Evolutionary conservation across 2,888 invertebrate genomes (phyloP), one percentile per base, ranked within the genome.

Genomic region (Caenorhabditis wallacei): DNA sequence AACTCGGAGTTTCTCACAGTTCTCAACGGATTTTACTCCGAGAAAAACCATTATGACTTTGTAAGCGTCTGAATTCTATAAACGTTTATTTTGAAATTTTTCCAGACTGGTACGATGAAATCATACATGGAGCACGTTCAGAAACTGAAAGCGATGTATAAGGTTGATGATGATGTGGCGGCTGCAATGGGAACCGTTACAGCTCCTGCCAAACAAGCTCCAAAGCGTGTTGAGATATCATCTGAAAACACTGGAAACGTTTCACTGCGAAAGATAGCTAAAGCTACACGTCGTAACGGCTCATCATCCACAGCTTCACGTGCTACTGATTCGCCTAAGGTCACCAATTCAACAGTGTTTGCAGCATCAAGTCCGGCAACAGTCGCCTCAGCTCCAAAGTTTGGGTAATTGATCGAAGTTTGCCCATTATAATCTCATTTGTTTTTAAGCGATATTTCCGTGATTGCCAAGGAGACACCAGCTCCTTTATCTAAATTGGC

Each of bases 51-150:
- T 26, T 84, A 80, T 56, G 84, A 84, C 20, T 80, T 84, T 76
- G 84, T 84, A 40, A 80, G 84, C 48, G 54, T 26, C n/a, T 10
- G 30, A 3, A 20, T 30, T 8, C 46, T 61, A 13, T 37, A 8
- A n/a, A n/a, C n/a, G n/a, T n/a, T n/a, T n/a, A n/a, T n/a, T n/a
- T n/a, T n/a, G n/a, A n/a, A n/a, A n/a, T n/a, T n/a, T n/a, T n/a
- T n/a, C n/a, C 70, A 85, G 87, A 61, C 81, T 18, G 72, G n/a
- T 13, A 85, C 87, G 13, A 82, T 87, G 70, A 20, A 75, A 18
- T 87, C 87, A 2, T 87, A 87, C 51, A 69, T 84, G 51, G 78
- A 84, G 5, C 87, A 87, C 37, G 76, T 78, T 20, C 46, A 74
- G 30, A n/a, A 70, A n/a, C 64, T 87, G 26, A 80, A 69, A 43